Conservation (phyloP, 2,797 vertebrate species). For the Cygnus olor region DNA sequence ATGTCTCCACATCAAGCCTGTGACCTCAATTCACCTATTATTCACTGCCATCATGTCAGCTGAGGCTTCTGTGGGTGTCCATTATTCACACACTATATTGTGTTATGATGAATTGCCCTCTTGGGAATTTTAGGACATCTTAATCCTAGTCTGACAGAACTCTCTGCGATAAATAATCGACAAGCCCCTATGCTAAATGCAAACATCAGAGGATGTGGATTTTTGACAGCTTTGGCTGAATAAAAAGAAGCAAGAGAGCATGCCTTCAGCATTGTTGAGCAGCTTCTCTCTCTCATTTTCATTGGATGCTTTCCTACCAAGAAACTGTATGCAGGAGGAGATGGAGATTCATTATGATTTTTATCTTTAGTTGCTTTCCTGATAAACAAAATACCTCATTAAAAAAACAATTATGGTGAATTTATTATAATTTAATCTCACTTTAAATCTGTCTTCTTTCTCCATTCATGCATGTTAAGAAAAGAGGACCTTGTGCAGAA, state of each 20-base stretch:
- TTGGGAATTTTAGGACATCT: constrained; percentile 79
- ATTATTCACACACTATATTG: constrained; percentile 73
- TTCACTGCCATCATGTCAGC: constrained; percentile 73
- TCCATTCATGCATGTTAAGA: neutral
- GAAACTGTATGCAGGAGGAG: neutral
- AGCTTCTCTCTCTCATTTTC: constrained; percentile 40
- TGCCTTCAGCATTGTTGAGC: constrained; percentile 26
- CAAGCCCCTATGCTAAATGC: constrained; percentile 72
- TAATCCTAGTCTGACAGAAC: constrained; percentile 81
- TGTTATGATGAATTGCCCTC: constrained; percentile 79
- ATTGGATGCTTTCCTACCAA: neutral
- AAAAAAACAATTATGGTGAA: neutral
- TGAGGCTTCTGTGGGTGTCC: constrained; percentile 70
- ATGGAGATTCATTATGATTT: constrained; percentile 23
- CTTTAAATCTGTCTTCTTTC: neutral
- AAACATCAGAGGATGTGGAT: constrained; percentile 74
- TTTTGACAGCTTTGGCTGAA: constrained; percentile 74
- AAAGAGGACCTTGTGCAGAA: constrained; percentile 20
- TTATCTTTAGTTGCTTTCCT: constrained; percentile 7
- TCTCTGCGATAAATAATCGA: constrained; percentile 78
- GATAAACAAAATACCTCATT: constrained; percentile 20
- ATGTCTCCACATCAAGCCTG: constrained; percentile 48
- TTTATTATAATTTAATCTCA: constrained; percentile 16
- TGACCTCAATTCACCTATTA: constrained; percentile 71
- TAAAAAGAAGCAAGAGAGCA: constrained; percentile 30